phyloP scores from a whole-genome alignment of 92 coral and sea anemone genomes.

The Epizoanthus rinbou region DNA sequence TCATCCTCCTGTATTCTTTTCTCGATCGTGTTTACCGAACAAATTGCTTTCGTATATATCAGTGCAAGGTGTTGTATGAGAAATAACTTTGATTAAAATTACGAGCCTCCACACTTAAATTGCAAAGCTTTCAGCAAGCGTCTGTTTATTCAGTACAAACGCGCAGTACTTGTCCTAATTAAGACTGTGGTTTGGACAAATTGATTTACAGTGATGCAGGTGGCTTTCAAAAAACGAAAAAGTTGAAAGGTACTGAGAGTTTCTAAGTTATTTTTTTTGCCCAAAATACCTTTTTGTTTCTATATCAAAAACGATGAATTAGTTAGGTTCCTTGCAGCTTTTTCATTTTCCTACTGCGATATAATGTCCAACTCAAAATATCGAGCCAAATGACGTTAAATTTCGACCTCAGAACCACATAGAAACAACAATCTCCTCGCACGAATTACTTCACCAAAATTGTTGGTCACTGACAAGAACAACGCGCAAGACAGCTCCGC shows the following conservation, averaged over 20 bases:
- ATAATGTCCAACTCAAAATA: too few species aligned
- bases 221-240: slow-evolving; percentile 2
- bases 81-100: slow-evolving; percentile 43
- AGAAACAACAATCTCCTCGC: too few species aligned
- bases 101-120: slow-evolving; percentile 1
- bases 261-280: neutral
- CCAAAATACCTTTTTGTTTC: neutral
- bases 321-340: too few species aligned
- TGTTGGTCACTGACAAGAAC: too few species aligned
- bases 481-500: neutral
- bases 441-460: too few species aligned
- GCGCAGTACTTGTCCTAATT: slow-evolving; percentile 4
- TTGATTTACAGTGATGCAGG: slow-evolving; percentile 23
- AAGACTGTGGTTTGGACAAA: slow-evolving; percentile 22
- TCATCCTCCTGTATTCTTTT: neutral
- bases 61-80: slow-evolving; percentile 33
- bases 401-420: too few species aligned
- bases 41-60: slow-evolving; percentile 31
- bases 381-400: too few species aligned
- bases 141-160: slow-evolving; percentile 26
- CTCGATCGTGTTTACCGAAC: slow-evolving; percentile 30
- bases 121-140: slow-evolving; percentile 30
- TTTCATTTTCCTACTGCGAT: too few species aligned
- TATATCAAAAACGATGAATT: neutral
- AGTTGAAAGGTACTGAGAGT: neutral